phyloP scores from a whole-genome alignment of 1,140 invertebrate species.

The Pseudoatta argentina region DNA sequence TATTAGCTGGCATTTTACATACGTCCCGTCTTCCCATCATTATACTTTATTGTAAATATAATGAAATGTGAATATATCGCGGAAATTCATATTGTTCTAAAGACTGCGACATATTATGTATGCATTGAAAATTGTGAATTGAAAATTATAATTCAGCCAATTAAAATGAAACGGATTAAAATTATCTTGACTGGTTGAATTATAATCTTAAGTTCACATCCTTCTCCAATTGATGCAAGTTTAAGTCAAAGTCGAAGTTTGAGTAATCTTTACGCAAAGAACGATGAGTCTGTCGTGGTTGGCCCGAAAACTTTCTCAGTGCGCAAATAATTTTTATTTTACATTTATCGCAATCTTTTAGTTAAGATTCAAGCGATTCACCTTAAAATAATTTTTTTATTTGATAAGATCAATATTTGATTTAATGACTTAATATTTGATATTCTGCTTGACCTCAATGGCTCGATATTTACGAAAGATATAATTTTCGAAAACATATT shows the following conservation, averaged over 20 bases:
- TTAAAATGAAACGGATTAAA: no score
- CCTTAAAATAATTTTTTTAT: neutral
- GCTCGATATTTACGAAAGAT: neutral
- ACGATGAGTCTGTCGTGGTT: neutral
- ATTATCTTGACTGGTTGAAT: no score
- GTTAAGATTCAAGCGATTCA: neutral
- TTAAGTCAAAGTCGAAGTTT: no score
- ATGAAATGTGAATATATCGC: neutral
- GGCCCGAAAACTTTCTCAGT: neutral
- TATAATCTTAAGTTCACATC: no score
- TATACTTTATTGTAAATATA: neutral
- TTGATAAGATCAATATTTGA: neutral
- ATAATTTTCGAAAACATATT: neutral
- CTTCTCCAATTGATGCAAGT: no score
- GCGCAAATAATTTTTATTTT: neutral
- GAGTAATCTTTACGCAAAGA: no score
- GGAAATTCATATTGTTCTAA: neutral
- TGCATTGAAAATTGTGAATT: no score
- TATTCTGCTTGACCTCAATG: neutral
- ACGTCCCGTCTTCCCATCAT: neutral
- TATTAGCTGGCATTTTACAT: conserved; percentile 63
- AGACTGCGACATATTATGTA: no score
- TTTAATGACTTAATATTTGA: neutral
- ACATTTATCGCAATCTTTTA: neutral
- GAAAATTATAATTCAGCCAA: no score